Percentiles rank a stretch among this genome's conserved stretches.
These are phyloP conservation scores for Drosophila pseudotakahashii DNA, from an alignment of 2,888 invertebrate genomes.

Conservation along the genomic window DNA sequence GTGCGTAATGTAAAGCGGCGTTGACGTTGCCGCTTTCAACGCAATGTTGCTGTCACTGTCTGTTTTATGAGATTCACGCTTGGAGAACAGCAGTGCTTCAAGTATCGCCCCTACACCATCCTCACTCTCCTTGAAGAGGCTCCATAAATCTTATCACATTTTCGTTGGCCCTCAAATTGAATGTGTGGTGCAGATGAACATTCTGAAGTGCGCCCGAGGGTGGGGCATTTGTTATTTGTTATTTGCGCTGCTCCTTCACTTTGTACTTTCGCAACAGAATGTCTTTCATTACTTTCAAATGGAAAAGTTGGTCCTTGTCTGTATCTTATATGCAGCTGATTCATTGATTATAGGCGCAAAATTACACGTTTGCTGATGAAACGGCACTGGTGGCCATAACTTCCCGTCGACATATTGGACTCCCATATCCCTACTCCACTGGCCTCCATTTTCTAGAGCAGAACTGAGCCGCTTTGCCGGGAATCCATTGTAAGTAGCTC, in stretches of 20 bases:
- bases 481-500: constrained; percentile 20
- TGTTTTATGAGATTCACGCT: constrained; percentile 46
- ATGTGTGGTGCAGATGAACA: constrained; percentile 51
- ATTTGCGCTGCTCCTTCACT: constrained; percentile 20
- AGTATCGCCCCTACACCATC: background rate
- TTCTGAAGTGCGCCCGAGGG: constrained; percentile 24
- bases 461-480: constrained; percentile 16
- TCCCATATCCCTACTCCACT: background rate
- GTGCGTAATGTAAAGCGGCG: constrained; percentile 12
- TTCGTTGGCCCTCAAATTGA: constrained; percentile 58
- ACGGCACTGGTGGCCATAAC: constrained; percentile 6
- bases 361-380: constrained; percentile 19
- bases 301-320: constrained; percentile 39
- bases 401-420: constrained; percentile 6
- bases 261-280: constrained; percentile 28
- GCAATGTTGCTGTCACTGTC: constrained; percentile 31
- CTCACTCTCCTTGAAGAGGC: constrained; percentile 13
- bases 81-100: constrained; percentile 21
- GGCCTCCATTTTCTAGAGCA: background rate
- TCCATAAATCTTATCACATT: constrained; percentile 63
- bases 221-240: constrained; percentile 23
- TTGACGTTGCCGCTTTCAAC: constrained; percentile 6
- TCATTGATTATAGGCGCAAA: constrained; percentile 31
- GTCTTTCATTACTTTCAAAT: constrained; percentile 46
- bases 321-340: constrained; percentile 29